A percentile compares a stretch with the other conserved stretches of the same genome.
Evolutionary conservation across 2,113 vertebrate genomes (phyloP).

Genomic region (Stomatorhinus ivindoensis): DNA sequence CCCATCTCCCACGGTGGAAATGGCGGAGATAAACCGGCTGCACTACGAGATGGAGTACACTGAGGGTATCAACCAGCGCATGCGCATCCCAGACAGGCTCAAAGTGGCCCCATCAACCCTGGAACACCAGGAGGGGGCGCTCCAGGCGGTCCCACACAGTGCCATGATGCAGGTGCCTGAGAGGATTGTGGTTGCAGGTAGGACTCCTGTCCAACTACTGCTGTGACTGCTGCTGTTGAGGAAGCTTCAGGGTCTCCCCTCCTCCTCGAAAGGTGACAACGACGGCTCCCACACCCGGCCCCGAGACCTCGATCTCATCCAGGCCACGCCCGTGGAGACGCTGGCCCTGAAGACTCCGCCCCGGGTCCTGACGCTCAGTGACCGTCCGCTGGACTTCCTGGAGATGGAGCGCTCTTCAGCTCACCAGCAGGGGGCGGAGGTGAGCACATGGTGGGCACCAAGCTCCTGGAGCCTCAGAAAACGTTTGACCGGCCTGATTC

Average conservation of each 20-base stretch:
- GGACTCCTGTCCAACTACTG: slow-evolving; percentile 3
- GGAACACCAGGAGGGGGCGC: slow-evolving; percentile 53
- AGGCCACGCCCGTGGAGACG: slow-evolving; percentile 76
- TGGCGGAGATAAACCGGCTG: slow-evolving; percentile 92
- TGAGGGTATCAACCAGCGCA: slow-evolving; percentile 91
- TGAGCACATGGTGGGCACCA: slow-evolving; percentile 41
- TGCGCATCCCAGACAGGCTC: slow-evolving; percentile 92
- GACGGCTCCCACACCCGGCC: slow-evolving; percentile 74
- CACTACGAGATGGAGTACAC: slow-evolving; percentile 97
- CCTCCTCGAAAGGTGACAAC: slow-evolving; percentile 60
- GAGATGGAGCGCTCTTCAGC: slow-evolving; percentile 76
- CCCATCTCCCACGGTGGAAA: slow-evolving; percentile 81
- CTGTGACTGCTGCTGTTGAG: not conserved
- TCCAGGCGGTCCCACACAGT: slow-evolving; percentile 62
- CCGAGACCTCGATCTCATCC: slow-evolving; percentile 87
- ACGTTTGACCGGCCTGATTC: not conserved
- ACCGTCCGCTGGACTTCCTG: slow-evolving; percentile 84
- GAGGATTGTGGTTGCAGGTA: slow-evolving; percentile 86
- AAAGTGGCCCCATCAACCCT: slow-evolving; percentile 72
- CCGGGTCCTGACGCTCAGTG: slow-evolving; percentile 87
- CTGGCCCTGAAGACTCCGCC: slow-evolving; percentile 91
- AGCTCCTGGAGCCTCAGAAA: not conserved
- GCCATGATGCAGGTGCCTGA: slow-evolving; percentile 93
- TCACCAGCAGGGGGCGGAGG: slow-evolving; percentile 70
- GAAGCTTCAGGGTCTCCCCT: not conserved